phyloP scores from a whole-genome alignment of 2,113 vertebrate species.

The Rattus rattus region DNA sequence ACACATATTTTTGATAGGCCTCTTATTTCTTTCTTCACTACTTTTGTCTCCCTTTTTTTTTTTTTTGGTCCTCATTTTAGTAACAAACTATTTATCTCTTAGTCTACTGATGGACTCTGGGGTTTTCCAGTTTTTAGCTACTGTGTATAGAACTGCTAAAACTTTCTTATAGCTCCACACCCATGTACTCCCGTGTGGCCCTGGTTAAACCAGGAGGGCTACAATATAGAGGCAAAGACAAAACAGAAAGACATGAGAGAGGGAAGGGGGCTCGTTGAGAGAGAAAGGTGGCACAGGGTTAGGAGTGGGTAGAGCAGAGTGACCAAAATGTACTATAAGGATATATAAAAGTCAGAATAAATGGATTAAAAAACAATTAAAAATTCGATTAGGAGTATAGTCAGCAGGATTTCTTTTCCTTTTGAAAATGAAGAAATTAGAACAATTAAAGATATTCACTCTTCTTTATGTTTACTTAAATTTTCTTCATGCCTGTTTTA shows the following conservation, averaged over 20 bases:
- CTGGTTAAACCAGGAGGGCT: neutral
- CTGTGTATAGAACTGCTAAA: neutral
- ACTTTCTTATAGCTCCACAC: neutral
- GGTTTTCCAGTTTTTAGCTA: neutral
- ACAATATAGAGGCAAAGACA: neutral
- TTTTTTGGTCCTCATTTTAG: neutral
- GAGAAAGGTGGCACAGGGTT: neutral
- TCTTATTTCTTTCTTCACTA: neutral
- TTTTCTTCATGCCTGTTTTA: neutral
- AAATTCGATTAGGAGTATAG: neutral
- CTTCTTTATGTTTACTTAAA: conserved; percentile 17
- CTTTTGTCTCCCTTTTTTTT: neutral
- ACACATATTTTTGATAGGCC: neutral
- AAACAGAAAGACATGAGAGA: neutral
- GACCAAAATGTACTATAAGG: neutral
- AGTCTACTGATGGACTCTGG: neutral
- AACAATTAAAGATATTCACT: neutral
- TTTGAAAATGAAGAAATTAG: neutral
- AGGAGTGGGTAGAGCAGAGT: neutral
- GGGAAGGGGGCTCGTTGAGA: too few species aligned
- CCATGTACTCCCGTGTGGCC: too few species aligned
- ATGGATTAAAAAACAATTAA: neutral
- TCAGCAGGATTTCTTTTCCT: neutral
- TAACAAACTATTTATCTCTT: neutral
- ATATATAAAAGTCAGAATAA: neutral